Evolutionary conservation across 2,888 invertebrate genomes (phyloP), one percentile per base, ranked within the genome.

Genomic region (Orchesella flavescens): DNA sequence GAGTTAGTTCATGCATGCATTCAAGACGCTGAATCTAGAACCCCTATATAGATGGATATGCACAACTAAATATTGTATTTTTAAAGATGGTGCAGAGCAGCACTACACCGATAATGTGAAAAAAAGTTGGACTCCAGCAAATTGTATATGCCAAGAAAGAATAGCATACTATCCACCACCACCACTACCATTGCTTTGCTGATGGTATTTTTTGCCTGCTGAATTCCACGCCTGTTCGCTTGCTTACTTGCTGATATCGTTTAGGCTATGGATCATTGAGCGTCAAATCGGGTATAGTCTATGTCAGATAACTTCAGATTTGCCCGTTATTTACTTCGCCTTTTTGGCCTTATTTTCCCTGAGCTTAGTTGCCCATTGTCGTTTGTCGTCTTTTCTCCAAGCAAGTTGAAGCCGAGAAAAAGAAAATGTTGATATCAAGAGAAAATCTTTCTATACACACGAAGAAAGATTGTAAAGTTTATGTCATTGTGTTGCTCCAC

Each of bases 221-320:
- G 49, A 69, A 69, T 69, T 71, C 78, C 65, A 72, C 65, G 72
- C 79, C 65, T 72, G 72, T 63, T 79, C 79, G 63, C 72, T 72
- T 77, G 17, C 61, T 69, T 65, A 44, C 72, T 79, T 68, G 68
- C 82, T 83, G 84, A 86, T 84, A 86, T 86, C 82, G 63, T 85
- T 86, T 85, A 79, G 85, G 23, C 72, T 73, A 86, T 87, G 87
- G 86, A 87, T 87, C 88, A 88, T 88, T 88, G 87, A 86, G 87
- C 86, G 83, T 83, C 86, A 87, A 88, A 88, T 88, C 88, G 88
- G 86, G 78, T 88, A 87, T 86, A 88, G 77, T 66, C 72, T 75
- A 72, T 84, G 87, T 88, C 87, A 87, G 87, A 88, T 87, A 86
- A 86, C 85, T 87, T 85, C 83, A 84, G 78, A 75, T 85, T 84